Evolutionary conservation across 1,140 invertebrate species (phyloP).

Genomic region (Asbolus verrucosus): DNA sequence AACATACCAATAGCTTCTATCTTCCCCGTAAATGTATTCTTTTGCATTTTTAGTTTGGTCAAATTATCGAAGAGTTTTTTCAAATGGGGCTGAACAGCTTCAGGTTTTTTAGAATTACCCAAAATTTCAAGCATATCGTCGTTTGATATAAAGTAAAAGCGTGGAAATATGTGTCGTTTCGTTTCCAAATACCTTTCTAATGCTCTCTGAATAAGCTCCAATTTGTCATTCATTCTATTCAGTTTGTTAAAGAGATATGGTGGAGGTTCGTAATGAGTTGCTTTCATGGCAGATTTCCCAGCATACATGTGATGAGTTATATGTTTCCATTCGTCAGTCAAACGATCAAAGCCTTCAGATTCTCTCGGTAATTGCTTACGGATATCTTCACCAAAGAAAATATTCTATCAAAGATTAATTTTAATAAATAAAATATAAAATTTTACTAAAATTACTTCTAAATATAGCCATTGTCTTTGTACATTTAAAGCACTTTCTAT

Average conservation of each 20-base stretch:
- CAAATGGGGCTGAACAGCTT: slow-evolving; percentile 84
- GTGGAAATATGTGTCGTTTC: slow-evolving; percentile 84
- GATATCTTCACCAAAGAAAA: slow-evolving; percentile 88
- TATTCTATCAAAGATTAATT: slow-evolving; percentile 75
- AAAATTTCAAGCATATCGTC: slow-evolving; percentile 89
- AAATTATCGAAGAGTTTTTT: slow-evolving; percentile 90
- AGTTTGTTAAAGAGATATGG: slow-evolving; percentile 73
- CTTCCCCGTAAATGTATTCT: slow-evolving; percentile 51
- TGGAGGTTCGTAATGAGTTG: slow-evolving; percentile 68
- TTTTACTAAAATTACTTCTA: slow-evolving; percentile 70
- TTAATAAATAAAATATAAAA: too few species aligned
- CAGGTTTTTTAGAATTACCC: slow-evolving; percentile 83
- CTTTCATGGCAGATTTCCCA: slow-evolving; percentile 69
- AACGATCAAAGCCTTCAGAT: slow-evolving; percentile 78
- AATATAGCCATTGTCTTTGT: slow-evolving; percentile 84
- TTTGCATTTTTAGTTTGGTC: slow-evolving; percentile 76
- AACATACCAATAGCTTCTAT: slow-evolving; percentile 79
- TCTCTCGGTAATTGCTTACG: slow-evolving; percentile 84
- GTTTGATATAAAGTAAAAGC: slow-evolving; percentile 91
- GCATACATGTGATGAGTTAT: slow-evolving; percentile 75
- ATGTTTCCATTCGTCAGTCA: slow-evolving; percentile 79
- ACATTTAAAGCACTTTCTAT: slow-evolving; percentile 81
- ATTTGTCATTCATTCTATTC: slow-evolving; percentile 72
- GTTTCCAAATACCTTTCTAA: slow-evolving; percentile 87
- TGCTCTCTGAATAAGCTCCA: slow-evolving; percentile 78